Evolutionary conservation across 2,113 vertebrate genomes (phyloP), one percentile per base, ranked within the genome.

Genomic region (Oophaga pumilio): DNA sequence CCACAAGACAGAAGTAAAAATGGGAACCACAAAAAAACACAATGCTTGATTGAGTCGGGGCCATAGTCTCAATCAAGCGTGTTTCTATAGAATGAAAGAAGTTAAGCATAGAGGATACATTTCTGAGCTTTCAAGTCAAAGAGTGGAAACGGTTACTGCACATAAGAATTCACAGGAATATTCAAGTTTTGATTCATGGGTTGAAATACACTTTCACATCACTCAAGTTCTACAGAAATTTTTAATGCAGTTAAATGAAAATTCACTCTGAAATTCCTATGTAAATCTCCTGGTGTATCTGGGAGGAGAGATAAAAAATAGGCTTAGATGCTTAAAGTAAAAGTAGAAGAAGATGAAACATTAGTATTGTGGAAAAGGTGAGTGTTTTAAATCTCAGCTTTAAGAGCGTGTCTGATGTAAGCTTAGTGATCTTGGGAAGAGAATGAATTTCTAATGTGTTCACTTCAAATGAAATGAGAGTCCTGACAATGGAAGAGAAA

Each of bases 391-490:
- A 74, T 59, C 68, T 81, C 8, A 15, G 18, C 14, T 84, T 13
- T 52, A 59, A 85, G 53, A 43, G 77, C 64, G 59, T 53, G 84
- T 52, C 73, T 79, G 85, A 86, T 68, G 49, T 79, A 76, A 76
- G 85, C 85, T 81, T 87, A 90, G 89, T 89, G 89, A 60, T 87
- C 74, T 33, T 76, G 89, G 90, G 91, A 89, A 87, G 90, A 90
- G 93, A 92, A 90, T 91, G 91, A 92, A 94, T 93, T 94, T 93
- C 89, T 94, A 91, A 92, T 90, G 85, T n/a, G 8, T 33, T 69
- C 17, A 90, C 93, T 94, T 94, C 94, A 94, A 94, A 94, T 91
- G 90, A 86, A 83, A 91, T 91, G 89, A 90, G 91, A 92, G 89
- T 92, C 90, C 90, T 91, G 89, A 90, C 88, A 90, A 89, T 0